phyloP scores from a whole-genome alignment of 2,113 vertebrate genomes.

The Aix galericulata region DNA sequence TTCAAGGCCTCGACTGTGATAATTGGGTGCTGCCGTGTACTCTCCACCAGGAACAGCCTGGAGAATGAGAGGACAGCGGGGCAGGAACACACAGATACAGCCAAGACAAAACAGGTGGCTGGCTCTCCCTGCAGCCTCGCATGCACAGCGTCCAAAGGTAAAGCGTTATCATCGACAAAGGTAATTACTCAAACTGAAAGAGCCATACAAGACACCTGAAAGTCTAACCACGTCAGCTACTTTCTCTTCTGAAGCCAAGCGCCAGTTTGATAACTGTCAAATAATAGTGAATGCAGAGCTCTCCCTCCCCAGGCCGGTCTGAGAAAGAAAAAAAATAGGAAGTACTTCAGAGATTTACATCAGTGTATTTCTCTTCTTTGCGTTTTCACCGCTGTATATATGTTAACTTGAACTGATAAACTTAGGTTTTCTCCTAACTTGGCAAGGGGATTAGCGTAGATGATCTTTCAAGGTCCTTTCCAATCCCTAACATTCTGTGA shows the following conservation, averaged over 20 bases:
- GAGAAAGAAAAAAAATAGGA: not conserved
- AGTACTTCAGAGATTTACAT: not conserved
- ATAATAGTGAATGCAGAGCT: not conserved
- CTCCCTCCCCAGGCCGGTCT: not conserved
- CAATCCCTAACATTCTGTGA: too few relatives aligned
- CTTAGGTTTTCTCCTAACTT: not conserved
- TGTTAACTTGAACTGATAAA: not conserved
- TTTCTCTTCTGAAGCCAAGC: not conserved
- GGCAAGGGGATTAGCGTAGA: not conserved
- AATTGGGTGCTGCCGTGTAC: too few relatives aligned
- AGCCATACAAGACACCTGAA: not conserved
- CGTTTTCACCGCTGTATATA: not conserved
- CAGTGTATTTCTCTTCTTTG: not conserved
- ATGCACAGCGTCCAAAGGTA: not conserved
- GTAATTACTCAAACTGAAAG: not conserved
- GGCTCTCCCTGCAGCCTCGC: not conserved
- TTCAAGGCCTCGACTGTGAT: not conserved
- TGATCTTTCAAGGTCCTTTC: too few relatives aligned
- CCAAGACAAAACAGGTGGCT: not conserved
- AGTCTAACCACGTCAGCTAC: not conserved
- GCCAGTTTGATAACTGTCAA: not conserved
- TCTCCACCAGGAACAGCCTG: rapidly evolving
- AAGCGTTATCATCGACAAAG: not conserved
- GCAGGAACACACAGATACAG: rapidly evolving
- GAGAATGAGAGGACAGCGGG: rapidly evolving